A percentile compares a stretch with the other conserved stretches of the same genome.
Conservation (phyloP, 1,140 invertebrate genomes). For the Alviniconcha marisindica region DNA sequence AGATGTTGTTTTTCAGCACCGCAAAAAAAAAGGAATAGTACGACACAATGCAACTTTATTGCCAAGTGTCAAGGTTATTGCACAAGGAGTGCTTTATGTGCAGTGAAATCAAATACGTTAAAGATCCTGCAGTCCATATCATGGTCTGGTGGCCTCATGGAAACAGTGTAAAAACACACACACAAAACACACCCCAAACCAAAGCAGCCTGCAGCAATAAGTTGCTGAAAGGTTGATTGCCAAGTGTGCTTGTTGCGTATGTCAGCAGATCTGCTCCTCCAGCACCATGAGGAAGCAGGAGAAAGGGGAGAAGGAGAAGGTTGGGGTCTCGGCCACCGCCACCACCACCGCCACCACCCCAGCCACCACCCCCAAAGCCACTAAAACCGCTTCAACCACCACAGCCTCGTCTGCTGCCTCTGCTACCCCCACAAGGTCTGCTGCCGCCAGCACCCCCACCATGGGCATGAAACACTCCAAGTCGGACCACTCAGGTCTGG, state of each 20-base stretch:
- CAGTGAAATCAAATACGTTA: no score
- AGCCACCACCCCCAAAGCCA: conserved; percentile 31
- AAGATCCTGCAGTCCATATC: no score
- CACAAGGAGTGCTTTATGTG: no score
- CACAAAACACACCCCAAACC: no score
- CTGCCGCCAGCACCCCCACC: neutral
- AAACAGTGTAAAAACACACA: no score
- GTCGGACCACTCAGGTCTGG: conserved; percentile 58
- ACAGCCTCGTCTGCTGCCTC: neutral
- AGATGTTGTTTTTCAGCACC: no score
- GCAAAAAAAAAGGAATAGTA: no score
- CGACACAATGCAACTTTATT: no score
- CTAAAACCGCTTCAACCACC: conserved; percentile 9
- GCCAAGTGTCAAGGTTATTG: no score
- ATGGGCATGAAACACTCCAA: conserved; percentile 66
- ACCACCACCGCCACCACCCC: conserved; percentile 21
- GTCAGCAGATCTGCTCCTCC: conserved; percentile 31
- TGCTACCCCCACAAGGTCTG: neutral
- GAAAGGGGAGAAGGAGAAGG: conserved; percentile 39
- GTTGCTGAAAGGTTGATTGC: no score
- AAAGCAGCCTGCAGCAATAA: no score
- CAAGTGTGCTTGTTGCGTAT: neutral
- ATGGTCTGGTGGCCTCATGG: no score
- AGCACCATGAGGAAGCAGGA: conserved; percentile 50
- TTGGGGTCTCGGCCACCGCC: conserved; percentile 2